Percentiles rank a stretch among this genome's conserved stretches.
These are phyloP conservation scores for Eledona agricola DNA, from an alignment of 2,888 invertebrate species.

Conservation along the genomic window DNA sequence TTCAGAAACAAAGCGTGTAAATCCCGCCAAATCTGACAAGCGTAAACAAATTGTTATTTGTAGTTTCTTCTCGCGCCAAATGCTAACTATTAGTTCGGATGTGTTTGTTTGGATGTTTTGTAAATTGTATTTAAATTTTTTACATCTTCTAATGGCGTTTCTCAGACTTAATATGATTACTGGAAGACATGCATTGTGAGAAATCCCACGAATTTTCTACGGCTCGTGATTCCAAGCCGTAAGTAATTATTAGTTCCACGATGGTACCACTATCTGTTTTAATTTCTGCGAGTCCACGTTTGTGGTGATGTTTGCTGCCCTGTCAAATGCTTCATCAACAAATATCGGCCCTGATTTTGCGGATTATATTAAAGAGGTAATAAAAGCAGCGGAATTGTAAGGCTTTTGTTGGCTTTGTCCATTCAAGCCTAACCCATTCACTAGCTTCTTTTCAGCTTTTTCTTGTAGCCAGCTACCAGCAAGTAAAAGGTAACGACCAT, in stretches of 20 bases:
- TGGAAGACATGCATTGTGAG: conserved; percentile 41
- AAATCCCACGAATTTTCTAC: conserved; percentile 45
- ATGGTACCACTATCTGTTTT: conserved; percentile 15
- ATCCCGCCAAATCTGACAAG: conserved; percentile 43
- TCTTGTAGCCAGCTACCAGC: conserved; percentile 7
- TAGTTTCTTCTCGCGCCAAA: conserved; percentile 39
- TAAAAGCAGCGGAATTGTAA: conserved; percentile 7
- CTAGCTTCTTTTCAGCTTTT: conserved; percentile 11
- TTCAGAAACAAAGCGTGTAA: conserved; percentile 41
- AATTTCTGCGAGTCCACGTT: background rate
- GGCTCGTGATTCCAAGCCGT: conserved; percentile 36
- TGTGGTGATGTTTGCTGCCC: no score
- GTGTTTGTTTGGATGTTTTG: conserved; percentile 37
- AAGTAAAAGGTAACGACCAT: conserved; percentile 2
- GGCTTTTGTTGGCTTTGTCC: conserved; percentile 10
- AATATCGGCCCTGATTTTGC: no score
- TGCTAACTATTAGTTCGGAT: conserved; percentile 38
- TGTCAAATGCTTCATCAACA: no score
- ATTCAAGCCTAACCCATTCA: conserved; percentile 18
- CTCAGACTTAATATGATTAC: conserved; percentile 37
- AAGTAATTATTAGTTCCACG: conserved; percentile 38
- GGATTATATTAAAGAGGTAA: conserved; percentile 2
- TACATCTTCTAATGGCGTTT: conserved; percentile 35
- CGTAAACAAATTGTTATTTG: conserved; percentile 47
- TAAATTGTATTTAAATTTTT: conserved; percentile 43